These are phyloP conservation scores for Eurystomus gularis DNA, from an alignment of 2,113 vertebrate genomes.

Conservation along the genomic window DNA sequence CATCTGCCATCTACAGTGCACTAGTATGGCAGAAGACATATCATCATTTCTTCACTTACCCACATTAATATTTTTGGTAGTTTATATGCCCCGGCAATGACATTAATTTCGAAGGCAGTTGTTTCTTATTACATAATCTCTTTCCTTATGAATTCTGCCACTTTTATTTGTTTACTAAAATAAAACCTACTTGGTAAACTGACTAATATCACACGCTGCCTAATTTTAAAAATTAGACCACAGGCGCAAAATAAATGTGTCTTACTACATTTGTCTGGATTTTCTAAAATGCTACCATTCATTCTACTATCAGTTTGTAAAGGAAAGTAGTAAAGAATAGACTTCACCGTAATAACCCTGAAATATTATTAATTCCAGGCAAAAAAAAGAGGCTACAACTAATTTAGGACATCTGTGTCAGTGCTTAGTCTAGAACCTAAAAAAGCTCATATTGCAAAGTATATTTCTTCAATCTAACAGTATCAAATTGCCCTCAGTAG, in stretches of 20 bases:
- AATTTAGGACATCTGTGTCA: not conserved
- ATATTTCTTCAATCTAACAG: not conserved
- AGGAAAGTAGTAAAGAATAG: not conserved
- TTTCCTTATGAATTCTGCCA: not conserved
- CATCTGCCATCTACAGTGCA: not conserved
- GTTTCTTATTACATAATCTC: not conserved
- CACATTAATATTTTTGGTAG: not conserved
- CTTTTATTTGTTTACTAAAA: not conserved
- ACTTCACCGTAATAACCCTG: not conserved
- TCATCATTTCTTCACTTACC: not conserved
- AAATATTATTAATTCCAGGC: not conserved
- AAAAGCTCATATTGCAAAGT: not conserved
- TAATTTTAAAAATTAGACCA: conserved; percentile 21
- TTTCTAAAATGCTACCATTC: conserved; percentile 21
- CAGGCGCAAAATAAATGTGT: not conserved
- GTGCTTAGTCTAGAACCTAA: not conserved
- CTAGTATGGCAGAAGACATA: not conserved
- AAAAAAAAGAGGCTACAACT: not conserved
- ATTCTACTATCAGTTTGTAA: not conserved
- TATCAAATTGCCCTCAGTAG: not conserved
- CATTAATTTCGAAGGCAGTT: not conserved
- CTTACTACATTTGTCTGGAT: conserved; percentile 2
- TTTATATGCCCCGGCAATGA: not conserved
- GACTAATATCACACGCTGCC: not conserved
- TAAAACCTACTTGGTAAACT: not conserved